phyloP scores from a whole-genome alignment of 2,113 vertebrate genomes.

The Phoenicopterus ruber region DNA sequence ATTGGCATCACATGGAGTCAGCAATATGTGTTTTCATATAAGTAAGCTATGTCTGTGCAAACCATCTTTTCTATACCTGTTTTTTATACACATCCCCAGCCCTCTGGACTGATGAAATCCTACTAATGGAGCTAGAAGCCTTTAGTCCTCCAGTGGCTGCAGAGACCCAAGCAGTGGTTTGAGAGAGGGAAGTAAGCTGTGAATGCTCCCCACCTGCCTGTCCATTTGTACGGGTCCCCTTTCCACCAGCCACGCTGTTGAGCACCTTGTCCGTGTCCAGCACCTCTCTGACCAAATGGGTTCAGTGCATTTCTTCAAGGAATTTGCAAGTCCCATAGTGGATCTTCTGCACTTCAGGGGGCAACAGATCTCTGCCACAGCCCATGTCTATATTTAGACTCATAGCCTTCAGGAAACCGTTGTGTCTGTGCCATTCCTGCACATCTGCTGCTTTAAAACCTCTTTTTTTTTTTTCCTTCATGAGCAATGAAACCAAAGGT shows the following conservation, averaged over 20 bases:
- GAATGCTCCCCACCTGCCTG: background rate
- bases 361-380: background rate
- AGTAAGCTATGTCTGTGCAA: background rate
- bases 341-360: background rate
- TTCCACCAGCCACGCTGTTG: background rate
- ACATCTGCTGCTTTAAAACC: background rate
- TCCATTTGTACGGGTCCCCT: background rate
- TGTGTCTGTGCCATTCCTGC: background rate
- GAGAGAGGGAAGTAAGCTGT: background rate
- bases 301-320: background rate
- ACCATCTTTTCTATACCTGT: background rate
- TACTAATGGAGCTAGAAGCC: background rate
- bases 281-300: background rate
- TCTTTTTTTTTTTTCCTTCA: background rate
- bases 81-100: background rate
- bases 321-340: background rate
- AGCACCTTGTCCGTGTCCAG: background rate
- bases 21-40: background rate
- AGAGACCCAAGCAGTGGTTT: background rate
- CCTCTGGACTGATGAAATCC: background rate
- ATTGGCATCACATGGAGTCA: background rate
- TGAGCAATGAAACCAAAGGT: background rate
- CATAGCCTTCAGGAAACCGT: background rate
- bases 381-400: background rate
- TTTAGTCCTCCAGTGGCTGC: background rate